Percentiles rank a stretch among this genome's conserved stretches.
phyloP scores from a whole-genome alignment of 1,140 invertebrate species.

The Drosophila saltans region DNA sequence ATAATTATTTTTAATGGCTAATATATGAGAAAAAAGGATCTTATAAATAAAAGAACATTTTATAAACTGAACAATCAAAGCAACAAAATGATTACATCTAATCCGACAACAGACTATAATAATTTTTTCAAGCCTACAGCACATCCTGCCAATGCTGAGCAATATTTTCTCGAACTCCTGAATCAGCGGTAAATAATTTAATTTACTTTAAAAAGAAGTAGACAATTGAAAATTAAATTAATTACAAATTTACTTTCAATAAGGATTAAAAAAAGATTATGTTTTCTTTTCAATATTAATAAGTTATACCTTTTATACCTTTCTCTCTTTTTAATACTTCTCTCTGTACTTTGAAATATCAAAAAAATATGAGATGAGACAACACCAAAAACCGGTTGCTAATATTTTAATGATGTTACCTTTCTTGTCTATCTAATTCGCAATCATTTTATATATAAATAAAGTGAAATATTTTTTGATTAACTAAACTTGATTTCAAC shows the following conservation, averaged over 20 bases:
- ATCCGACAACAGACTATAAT: conserved; percentile 64
- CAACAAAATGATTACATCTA: conserved; percentile 71
- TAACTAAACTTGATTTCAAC: not conserved
- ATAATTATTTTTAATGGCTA: not conserved
- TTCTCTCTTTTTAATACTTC: too few species aligned
- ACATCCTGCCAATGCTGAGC: conserved; percentile 76
- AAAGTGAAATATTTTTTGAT: not conserved
- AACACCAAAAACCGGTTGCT: not conserved
- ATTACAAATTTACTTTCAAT: too few species aligned
- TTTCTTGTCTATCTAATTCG: not conserved
- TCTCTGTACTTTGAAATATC: too few species aligned
- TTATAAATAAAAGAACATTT: not conserved
- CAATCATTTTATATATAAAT: conserved; percentile 1
- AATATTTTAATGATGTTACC: not conserved
- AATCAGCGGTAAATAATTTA: conserved; percentile 57
- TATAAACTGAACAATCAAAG: conserved; percentile 12
- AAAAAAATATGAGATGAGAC: not conserved
- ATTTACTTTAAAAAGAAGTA: too few species aligned
- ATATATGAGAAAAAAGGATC: conserved; percentile 10
- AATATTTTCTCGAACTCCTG: conserved; percentile 70
- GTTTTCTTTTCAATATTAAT: too few species aligned
- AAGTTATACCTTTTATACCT: too few species aligned
- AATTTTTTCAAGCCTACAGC: conserved; percentile 76
- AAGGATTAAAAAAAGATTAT: too few species aligned
- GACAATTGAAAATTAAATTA: too few species aligned